phyloP scores from a whole-genome alignment of 2,888 invertebrate genomes.

The Tetropium fuscum region DNA sequence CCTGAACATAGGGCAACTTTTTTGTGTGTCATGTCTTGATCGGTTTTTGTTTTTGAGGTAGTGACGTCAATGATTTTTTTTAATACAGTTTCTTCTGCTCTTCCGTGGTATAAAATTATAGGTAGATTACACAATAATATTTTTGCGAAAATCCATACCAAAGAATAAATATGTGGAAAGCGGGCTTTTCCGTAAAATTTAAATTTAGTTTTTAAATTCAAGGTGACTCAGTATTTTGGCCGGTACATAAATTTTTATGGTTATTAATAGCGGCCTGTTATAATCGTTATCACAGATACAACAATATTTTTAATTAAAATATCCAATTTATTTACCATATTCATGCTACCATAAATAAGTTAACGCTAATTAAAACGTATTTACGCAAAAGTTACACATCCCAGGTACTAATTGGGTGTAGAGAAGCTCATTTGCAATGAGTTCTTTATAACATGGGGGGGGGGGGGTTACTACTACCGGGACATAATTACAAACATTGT shows the following conservation, averaged over 20 bases:
- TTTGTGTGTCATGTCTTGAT: too few relatives aligned
- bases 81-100: too few relatives aligned
- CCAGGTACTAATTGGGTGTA: background rate
- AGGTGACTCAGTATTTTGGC: conserved; percentile 1
- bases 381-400: background rate
- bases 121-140: too few relatives aligned
- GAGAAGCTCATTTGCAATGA: background rate
- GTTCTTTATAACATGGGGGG: too few relatives aligned
- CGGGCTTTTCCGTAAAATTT: conserved; percentile 4
- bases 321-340: conserved; percentile 21
- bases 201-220: conserved; percentile 6
- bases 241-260: conserved; percentile 13
- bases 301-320: conserved; percentile 14
- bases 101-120: too few relatives aligned
- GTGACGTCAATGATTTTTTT: too few relatives aligned
- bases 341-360: conserved; percentile 8
- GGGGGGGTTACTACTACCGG: too few relatives aligned
- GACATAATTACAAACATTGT: too few relatives aligned
- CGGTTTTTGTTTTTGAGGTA: too few relatives aligned
- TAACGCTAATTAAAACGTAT: conserved; percentile 3
- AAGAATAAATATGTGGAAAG: too few relatives aligned
- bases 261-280: conserved; percentile 9
- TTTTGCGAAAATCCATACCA: too few relatives aligned
- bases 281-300: conserved; percentile 6
- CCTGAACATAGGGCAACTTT: too few relatives aligned